These are phyloP conservation scores for Pungitius pungitius DNA, from an alignment of 2,113 vertebrate genomes.

Conservation along the genomic window DNA sequence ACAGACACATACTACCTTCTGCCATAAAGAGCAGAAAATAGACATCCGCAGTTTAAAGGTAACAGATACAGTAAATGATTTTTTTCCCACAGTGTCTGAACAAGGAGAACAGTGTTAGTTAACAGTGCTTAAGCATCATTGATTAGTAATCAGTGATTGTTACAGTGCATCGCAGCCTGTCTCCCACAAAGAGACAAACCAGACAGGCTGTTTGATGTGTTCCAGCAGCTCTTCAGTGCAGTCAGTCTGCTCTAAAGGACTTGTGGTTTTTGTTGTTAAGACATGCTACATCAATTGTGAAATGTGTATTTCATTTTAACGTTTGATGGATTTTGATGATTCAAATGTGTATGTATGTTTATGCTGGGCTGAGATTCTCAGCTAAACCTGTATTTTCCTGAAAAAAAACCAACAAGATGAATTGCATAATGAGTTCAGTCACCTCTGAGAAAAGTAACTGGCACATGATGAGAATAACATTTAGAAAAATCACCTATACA, in stretches of 20 bases:
- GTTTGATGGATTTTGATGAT: no score
- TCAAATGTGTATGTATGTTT: constrained; percentile 14
- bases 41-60: not conserved
- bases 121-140: constrained; percentile 72
- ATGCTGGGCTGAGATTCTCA: constrained; percentile 44
- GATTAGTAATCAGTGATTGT: constrained; percentile 46
- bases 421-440: constrained; percentile 72
- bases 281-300: constrained; percentile 25
- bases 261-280: not conserved
- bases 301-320: no score
- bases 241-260: not conserved
- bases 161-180: constrained; percentile 38
- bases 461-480: constrained; percentile 34
- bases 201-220: not conserved
- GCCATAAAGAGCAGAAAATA: not conserved
- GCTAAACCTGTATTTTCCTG: constrained; percentile 64
- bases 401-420: constrained; percentile 11
- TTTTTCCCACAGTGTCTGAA: constrained; percentile 47
- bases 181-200: constrained; percentile 12
- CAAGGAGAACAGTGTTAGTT: constrained; percentile 40
- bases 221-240: not conserved
- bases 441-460: constrained; percentile 15
- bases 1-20: not conserved
- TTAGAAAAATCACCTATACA: constrained; percentile 58
- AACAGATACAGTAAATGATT: not conserved